These are phyloP conservation scores for Lasioglossum morio DNA, from an alignment of 2,888 invertebrate genomes.

Conservation along the genomic window DNA sequence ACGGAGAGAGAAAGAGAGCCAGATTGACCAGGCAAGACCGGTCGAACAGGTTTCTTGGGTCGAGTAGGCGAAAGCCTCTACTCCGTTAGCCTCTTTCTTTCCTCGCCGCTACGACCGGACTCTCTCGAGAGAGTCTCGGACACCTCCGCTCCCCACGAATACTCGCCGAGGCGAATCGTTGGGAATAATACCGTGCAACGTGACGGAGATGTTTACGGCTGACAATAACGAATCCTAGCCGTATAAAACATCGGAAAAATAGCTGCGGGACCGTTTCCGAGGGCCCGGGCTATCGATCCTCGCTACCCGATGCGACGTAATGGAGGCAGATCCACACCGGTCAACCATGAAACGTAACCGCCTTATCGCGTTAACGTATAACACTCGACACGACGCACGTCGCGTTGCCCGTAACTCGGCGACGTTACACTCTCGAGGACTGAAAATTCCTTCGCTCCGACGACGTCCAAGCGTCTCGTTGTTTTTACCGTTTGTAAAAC, in stretches of 20 bases:
- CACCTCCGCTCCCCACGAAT: slow-evolving; percentile 63
- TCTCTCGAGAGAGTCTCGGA: slow-evolving; percentile 65
- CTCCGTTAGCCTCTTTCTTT: slow-evolving; percentile 79
- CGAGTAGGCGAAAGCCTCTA: slow-evolving; percentile 81
- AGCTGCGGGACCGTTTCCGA: slow-evolving; percentile 16
- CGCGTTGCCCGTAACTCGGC: background rate
- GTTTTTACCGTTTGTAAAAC: background rate
- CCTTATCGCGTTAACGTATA: slow-evolving; percentile 6
- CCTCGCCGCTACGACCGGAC: slow-evolving; percentile 55
- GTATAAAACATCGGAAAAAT: slow-evolving; percentile 45
- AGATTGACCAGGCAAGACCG: slow-evolving; percentile 79
- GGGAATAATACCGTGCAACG: slow-evolving; percentile 49
- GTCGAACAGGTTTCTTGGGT: slow-evolving; percentile 81
- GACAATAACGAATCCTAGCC: slow-evolving; percentile 54
- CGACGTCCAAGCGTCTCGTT: background rate
- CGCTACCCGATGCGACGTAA: background rate
- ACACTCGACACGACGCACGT: background rate
- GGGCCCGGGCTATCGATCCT: slow-evolving; percentile 32
- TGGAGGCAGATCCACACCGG: background rate
- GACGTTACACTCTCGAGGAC: background rate
- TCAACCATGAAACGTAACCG: background rate
- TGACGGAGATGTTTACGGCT: slow-evolving; percentile 53
- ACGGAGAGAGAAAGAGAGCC: slow-evolving; percentile 57
- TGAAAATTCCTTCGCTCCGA: slow-evolving; percentile 17
- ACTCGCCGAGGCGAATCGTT: slow-evolving; percentile 54